phyloP scores from a whole-genome alignment of 2,888 invertebrate species.

The Tineola bisselliella region DNA sequence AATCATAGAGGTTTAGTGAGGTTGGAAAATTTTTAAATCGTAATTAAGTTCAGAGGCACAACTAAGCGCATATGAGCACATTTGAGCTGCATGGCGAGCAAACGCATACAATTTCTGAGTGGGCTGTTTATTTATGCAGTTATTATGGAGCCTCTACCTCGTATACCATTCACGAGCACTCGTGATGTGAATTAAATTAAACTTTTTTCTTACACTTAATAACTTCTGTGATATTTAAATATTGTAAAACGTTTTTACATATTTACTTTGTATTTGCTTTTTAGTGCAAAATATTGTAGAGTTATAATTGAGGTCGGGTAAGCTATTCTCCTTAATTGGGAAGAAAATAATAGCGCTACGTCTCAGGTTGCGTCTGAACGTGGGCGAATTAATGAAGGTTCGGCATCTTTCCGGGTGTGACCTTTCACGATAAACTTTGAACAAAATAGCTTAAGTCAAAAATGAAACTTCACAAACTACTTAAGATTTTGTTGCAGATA shows the following conservation, averaged over 20 bases:
- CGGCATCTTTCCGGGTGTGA: not conserved
- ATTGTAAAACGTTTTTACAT: too few relatives aligned
- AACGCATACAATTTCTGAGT: constrained; percentile 5
- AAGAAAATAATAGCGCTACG: not conserved
- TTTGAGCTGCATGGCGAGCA: not conserved
- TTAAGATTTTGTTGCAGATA: not conserved
- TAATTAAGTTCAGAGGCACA: constrained; percentile 11
- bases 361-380: not conserved
- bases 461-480: not conserved
- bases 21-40: constrained; percentile 9
- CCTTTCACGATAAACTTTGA: not conserved
- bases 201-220: too few relatives aligned
- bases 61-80: not conserved
- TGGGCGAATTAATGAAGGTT: constrained; percentile 3
- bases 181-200: not conserved
- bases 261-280: not conserved
- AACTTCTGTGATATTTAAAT: too few relatives aligned
- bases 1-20: not conserved
- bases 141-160: constrained; percentile 1
- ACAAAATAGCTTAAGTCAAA: not conserved
- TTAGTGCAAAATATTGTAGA: not conserved
- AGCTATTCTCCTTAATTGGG: constrained; percentile 3
- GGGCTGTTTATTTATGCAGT: constrained; percentile 5
- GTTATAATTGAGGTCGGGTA: not conserved
- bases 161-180: constrained; percentile 1